Percentiles rank a stretch among this genome's conserved stretches.
Evolutionary conservation across 1,140 invertebrate genomes (phyloP).

Genomic region (Eubasilissa regina): DNA sequence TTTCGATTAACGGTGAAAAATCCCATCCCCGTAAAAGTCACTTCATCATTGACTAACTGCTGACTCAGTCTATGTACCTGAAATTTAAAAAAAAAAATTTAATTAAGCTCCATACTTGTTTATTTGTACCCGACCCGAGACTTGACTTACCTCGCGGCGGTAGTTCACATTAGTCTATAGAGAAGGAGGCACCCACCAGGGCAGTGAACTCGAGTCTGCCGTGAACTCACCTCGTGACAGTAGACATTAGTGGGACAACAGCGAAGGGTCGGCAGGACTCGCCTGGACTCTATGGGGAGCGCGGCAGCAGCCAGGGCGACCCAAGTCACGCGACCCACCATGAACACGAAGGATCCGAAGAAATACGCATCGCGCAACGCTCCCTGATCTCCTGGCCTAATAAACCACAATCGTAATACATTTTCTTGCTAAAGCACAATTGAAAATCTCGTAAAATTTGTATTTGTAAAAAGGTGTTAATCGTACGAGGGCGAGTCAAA

Average conservation of each 20-base stretch:
- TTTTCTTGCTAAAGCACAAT: not conserved
- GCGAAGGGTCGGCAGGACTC: slow-evolving; percentile 40
- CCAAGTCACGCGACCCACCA: slow-evolving; percentile 49
- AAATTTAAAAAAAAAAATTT: slow-evolving; percentile 5
- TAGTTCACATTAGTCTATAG: too few species aligned
- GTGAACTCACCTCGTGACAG: slow-evolving; percentile 50
- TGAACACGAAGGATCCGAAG: slow-evolving; percentile 55
- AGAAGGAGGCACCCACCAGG: too few species aligned
- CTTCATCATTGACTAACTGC: slow-evolving; percentile 70
- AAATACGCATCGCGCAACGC: slow-evolving; percentile 49
- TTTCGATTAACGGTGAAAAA: slow-evolving; percentile 73
- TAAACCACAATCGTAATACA: slow-evolving; percentile 2
- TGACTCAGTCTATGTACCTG: slow-evolving; percentile 71
- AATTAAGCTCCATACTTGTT: too few species aligned
- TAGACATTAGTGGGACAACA: slow-evolving; percentile 49
- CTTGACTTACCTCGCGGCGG: too few species aligned
- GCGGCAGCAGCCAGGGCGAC: slow-evolving; percentile 49
- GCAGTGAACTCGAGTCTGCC: too few species aligned
- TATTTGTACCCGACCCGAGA: too few species aligned
- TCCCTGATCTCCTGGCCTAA: slow-evolving; percentile 46
- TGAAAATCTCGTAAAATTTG: too few species aligned
- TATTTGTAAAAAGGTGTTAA: too few species aligned
- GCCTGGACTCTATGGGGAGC: slow-evolving; percentile 53
- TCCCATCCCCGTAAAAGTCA: slow-evolving; percentile 70
- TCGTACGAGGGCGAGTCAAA: too few species aligned